These are phyloP conservation scores for Peribatodes rhomboidaria DNA, from an alignment of 2,888 invertebrate genomes.

Conservation along the genomic window DNA sequence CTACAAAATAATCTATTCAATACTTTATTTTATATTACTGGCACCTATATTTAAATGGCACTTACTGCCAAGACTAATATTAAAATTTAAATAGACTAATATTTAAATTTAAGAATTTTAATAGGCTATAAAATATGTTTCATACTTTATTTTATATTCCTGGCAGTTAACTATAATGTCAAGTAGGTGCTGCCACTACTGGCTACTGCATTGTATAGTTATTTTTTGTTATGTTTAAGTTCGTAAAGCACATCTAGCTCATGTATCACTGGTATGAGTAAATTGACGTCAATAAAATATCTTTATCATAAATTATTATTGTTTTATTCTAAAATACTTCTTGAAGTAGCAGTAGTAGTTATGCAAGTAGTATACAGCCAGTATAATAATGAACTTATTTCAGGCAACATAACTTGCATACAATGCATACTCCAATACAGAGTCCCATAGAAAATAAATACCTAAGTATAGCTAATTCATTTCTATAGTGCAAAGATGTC, in stretches of 20 bases:
- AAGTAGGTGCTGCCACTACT: not conserved
- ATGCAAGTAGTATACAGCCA: too few relatives aligned
- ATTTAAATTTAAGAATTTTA: too few relatives aligned
- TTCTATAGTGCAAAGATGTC: too few relatives aligned
- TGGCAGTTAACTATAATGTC: slow-evolving; percentile 29
- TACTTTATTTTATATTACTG: slow-evolving; percentile 11
- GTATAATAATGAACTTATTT: too few relatives aligned
- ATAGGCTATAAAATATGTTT: slow-evolving; percentile 17
- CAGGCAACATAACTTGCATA: too few relatives aligned
- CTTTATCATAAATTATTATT: not conserved
- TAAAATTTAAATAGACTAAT: too few relatives aligned
- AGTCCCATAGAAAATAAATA: too few relatives aligned
- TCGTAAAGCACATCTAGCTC: slow-evolving; percentile 20
- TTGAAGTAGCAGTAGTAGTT: too few relatives aligned
- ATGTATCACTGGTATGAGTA: slow-evolving; percentile 10
- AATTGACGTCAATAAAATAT: slow-evolving; percentile 23
- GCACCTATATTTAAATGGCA: slow-evolving; percentile 28
- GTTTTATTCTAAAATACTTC: not conserved
- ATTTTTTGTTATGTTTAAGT: slow-evolving; percentile 21
- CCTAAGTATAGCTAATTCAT: too few relatives aligned
- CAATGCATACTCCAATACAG: too few relatives aligned
- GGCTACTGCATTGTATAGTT: slow-evolving; percentile 14
- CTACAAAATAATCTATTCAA: slow-evolving; percentile 6
- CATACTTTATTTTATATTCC: slow-evolving; percentile 1
- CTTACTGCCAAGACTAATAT: too few relatives aligned